These are phyloP conservation scores for Pseudopleuronectes americanus DNA, from an alignment of 2,797 vertebrate genomes.

Conservation along the genomic window DNA sequence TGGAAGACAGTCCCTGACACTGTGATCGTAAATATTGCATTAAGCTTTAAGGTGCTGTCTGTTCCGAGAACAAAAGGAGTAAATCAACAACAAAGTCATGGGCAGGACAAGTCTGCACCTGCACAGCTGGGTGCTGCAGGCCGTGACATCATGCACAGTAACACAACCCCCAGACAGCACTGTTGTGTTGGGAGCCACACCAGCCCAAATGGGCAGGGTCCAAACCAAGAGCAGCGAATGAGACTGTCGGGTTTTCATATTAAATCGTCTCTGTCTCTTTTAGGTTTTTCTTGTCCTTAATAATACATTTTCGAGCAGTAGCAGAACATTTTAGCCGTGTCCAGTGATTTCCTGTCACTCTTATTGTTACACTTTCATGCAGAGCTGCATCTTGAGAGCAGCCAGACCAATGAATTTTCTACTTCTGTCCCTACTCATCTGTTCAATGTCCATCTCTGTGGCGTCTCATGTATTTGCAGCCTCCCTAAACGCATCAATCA, in stretches of 20 bases:
- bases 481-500: constrained; percentile 54
- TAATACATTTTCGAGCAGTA: constrained; percentile 24
- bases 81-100: constrained; percentile 71
- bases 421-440: constrained; percentile 53
- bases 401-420: constrained; percentile 55
- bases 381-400: constrained; percentile 44
- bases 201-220: constrained; percentile 11
- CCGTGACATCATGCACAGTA: constrained; percentile 58
- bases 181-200: constrained; percentile 36
- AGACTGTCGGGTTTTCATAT: neutral
- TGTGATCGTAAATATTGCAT: constrained; percentile 52
- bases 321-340: constrained; percentile 18
- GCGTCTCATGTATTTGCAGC: constrained; percentile 53
- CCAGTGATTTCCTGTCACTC: constrained; percentile 44
- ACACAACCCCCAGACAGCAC: constrained; percentile 40
- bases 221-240: constrained; percentile 14
- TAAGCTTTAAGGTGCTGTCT: constrained; percentile 42
- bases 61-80: constrained; percentile 57
- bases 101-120: constrained; percentile 68
- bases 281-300: neutral
- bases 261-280: constrained; percentile 13
- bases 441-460: constrained; percentile 60
- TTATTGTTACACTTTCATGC: constrained; percentile 46
- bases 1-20: constrained; percentile 43
- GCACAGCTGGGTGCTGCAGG: constrained; percentile 55